A percentile compares a stretch with the other conserved stretches of the same genome.
Conservation (phyloP, 2,888 invertebrate species). For the Drosophila dives region DNA sequence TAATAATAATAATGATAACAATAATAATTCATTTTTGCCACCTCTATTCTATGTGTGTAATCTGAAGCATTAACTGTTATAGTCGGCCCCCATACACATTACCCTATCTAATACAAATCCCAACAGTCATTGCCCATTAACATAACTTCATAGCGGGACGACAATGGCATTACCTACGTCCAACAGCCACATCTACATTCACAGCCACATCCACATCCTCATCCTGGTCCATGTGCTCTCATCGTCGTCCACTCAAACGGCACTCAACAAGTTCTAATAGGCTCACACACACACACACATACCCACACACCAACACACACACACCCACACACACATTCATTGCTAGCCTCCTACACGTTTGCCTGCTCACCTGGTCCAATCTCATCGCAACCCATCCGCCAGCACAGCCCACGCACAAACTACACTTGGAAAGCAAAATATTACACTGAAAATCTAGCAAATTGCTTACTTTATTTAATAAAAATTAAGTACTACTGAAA, state of each 20-base stretch:
- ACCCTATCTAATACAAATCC: conserved; percentile 75
- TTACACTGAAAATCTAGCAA: not conserved
- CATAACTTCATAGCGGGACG: conserved; percentile 64
- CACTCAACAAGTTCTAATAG: conserved; percentile 78
- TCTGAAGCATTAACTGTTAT: conserved; percentile 58
- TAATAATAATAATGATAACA: too few relatives aligned
- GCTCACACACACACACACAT: conserved; percentile 39
- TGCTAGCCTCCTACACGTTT: conserved; percentile 46
- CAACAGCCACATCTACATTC: conserved; percentile 12
- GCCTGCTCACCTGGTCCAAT: conserved; percentile 37
- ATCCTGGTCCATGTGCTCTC: conserved; percentile 65
- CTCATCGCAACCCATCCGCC: conserved; percentile 21
- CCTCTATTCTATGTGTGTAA: conserved; percentile 8
- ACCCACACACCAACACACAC: not conserved
- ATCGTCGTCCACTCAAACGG: conserved; percentile 65
- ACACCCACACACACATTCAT: not conserved
- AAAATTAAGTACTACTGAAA: too few relatives aligned
- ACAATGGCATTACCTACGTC: conserved; percentile 23
- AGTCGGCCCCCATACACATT: conserved; percentile 58
- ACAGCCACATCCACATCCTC: not conserved
- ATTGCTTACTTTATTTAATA: not conserved
- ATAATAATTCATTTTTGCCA: conserved; percentile 10
- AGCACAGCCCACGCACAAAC: conserved; percentile 56
- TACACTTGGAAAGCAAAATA: not conserved
- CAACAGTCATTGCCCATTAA: conserved; percentile 78